phyloP scores from a whole-genome alignment of 2,888 invertebrate genomes.

The Ennomos quercinarius region DNA sequence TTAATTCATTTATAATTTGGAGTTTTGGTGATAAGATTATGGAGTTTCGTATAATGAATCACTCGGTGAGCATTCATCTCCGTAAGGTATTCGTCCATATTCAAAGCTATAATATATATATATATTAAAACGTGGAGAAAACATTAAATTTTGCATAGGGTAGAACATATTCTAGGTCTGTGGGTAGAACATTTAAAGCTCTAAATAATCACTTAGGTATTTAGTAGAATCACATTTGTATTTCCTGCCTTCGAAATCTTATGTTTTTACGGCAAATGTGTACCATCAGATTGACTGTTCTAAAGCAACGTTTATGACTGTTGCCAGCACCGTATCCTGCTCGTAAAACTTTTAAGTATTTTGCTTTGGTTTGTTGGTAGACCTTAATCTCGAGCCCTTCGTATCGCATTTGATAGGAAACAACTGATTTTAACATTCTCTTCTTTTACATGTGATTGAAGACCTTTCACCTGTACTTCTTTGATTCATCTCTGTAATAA shows the following conservation, averaged over 20 bases:
- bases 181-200: no score
- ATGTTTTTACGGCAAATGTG: conserved; percentile 15
- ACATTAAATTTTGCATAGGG: no score
- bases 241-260: neutral
- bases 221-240: neutral
- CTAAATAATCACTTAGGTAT: no score
- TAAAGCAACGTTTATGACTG: conserved; percentile 37
- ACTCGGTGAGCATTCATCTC: no score
- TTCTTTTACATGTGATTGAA: neutral
- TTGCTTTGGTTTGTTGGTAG: conserved; percentile 46
- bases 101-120: no score
- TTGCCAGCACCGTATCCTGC: conserved; percentile 48
- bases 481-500: no score
- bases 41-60: no score
- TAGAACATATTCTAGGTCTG: no score
- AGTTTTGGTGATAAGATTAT: no score
- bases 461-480: neutral
- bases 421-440: conserved; percentile 15
- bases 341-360: conserved; percentile 56
- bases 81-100: no score
- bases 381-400: conserved; percentile 38
- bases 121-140: no score
- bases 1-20: no score
- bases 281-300: conserved; percentile 29
- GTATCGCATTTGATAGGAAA: conserved; percentile 24